Base-by-base conservation (phyloP, 2,113 vertebrate genomes). In the Glaucomys volans region DNA sequence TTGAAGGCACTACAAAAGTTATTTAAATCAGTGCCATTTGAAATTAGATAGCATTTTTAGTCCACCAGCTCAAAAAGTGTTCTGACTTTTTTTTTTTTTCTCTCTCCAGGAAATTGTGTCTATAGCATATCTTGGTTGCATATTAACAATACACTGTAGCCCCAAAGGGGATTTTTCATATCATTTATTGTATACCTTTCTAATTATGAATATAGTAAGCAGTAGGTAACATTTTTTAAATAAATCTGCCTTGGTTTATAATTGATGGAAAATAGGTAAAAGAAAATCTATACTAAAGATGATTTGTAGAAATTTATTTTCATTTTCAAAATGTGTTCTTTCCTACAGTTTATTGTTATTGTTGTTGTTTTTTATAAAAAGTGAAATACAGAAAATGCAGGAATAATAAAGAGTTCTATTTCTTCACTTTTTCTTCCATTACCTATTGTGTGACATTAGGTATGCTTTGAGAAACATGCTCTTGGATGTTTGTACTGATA, bases 321-420 rank as follows among this genome's bases (percentile, higher is more conserved):
- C 22, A 74, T 83, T 89, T 95, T 81, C 18, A 72, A 22, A 89
- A 47, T 85, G 20, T 91, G 42, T 84, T 11, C 35, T 94, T 67
- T 72, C 20, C 52, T 89, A 11, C 1, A 35, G 18, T 96, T 84
- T 72, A n/a, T n/a, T n/a, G n/a, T n/a, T n/a, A n/a, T n/a, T n/a
- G n/a, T n/a, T 16, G 5, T 37, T 17, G 81, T 42, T 52, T 26
- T 93, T 71, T 10, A 32, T 87, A 28, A 74, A 74, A 52, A 44
- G 40, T 26, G 37, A 75, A 66, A 74, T 83, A 52, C 6, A 37
- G 8, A 50, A 92, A 74, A 54, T 69, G 17, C 32, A 30, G 8
- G 14, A 24, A 13, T 54, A 86, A 44, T 40, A 62, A 79, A 42
- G 37, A 32, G 7, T 66, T 89, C 10, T 83, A 64, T 40, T 79